phyloP scores from a whole-genome alignment of 1,140 invertebrate genomes.

The Nymphalis io region DNA sequence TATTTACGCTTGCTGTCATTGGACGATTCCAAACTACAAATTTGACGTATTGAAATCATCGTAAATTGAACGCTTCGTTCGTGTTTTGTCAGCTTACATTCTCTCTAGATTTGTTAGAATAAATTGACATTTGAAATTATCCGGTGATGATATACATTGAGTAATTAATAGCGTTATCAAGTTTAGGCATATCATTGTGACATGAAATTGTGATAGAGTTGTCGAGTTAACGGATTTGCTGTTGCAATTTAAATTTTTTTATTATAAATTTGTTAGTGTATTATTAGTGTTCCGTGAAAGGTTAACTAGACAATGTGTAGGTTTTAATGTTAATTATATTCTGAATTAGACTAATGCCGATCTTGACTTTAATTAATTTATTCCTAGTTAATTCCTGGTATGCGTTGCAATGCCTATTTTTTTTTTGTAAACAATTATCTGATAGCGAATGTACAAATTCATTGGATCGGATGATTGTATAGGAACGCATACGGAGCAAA shows the following conservation, averaged over 20 bases:
- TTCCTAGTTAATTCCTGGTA: no score
- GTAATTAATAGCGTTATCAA: neutral
- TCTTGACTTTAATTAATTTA: slow-evolving; percentile 12
- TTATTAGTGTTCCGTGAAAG: slow-evolving; percentile 27
- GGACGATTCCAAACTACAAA: no score
- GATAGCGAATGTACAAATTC: no score
- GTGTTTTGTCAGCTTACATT: no score
- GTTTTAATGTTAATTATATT: slow-evolving; percentile 7
- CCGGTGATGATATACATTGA: neutral
- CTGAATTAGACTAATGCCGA: neutral
- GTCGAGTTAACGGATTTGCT: slow-evolving; percentile 9
- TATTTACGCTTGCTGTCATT: no score
- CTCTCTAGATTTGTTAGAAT: no score
- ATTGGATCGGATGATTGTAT: no score
- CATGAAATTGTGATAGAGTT: slow-evolving; percentile 10
- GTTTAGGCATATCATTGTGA: neutral
- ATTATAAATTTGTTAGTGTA: slow-evolving; percentile 24
- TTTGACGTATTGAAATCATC: no score
- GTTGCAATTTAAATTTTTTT: slow-evolving; percentile 33
- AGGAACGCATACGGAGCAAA: no score
- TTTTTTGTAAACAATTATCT: no score
- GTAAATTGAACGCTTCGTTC: no score
- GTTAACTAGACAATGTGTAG: slow-evolving; percentile 30
- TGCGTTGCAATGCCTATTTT: no score
- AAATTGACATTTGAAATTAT: neutral